phyloP scores from a whole-genome alignment of 92 coral and sea anemone genomes.

The Zoanthus solanderi region DNA sequence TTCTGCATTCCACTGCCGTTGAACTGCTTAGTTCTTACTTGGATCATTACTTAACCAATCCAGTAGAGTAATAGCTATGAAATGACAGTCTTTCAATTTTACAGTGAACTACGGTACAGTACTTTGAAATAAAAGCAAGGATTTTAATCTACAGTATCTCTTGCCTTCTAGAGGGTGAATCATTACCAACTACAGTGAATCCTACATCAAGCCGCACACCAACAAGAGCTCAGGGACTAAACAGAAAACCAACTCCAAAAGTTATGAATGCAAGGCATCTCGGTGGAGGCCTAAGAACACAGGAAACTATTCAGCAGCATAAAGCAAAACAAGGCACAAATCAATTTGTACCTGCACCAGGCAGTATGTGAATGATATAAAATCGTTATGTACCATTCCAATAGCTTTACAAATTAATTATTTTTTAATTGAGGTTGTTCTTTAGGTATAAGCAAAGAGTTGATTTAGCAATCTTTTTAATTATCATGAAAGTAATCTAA shows the following conservation, averaged over 20 bases:
- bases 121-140: too few species aligned
- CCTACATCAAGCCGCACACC: slow-evolving; percentile 85
- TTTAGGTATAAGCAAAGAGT: too few species aligned
- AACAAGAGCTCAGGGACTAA: slow-evolving; percentile 34
- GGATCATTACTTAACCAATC: too few species aligned
- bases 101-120: too few species aligned
- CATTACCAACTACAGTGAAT: slow-evolving; percentile 83
- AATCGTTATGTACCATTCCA: background rate
- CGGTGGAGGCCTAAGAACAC: slow-evolving; percentile 80
- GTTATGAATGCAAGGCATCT: slow-evolving; percentile 83
- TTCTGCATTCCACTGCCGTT: too few species aligned
- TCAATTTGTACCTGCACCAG: slow-evolving; percentile 75
- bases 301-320: slow-evolving; percentile 81
- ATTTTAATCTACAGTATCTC: background rate
- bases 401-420: too few species aligned
- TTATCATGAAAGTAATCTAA: too few species aligned
- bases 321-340: slow-evolving; percentile 62
- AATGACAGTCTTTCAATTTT: too few species aligned
- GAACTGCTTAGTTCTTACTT: too few species aligned
- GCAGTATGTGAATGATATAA: slow-evolving; percentile 73
- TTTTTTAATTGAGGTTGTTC: too few species aligned
- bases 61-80: too few species aligned
- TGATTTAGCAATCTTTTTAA: too few species aligned
- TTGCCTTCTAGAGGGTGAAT: slow-evolving; percentile 72
- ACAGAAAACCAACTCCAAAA: slow-evolving; percentile 75